A percentile compares a stretch with the other conserved stretches of the same genome.
phyloP scores from a whole-genome alignment of 2,888 invertebrate genomes.

The Drosophila suboccidentalis region DNA sequence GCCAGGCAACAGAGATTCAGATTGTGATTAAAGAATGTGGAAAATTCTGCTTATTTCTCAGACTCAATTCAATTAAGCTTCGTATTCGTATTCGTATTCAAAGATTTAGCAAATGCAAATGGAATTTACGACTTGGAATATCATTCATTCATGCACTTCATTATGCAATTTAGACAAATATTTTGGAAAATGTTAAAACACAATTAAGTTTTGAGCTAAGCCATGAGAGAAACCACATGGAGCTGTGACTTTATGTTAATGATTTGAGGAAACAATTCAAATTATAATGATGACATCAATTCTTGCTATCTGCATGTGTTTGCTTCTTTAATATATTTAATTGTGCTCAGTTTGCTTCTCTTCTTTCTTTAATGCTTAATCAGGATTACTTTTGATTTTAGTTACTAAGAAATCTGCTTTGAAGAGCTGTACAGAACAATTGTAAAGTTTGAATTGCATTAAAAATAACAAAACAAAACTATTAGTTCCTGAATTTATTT shows the following conservation, averaged over 20 bases:
- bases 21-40: conserved; percentile 2
- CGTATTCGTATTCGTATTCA: no score
- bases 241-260: neutral
- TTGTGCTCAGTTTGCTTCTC: neutral
- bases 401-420: no score
- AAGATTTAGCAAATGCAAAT: neutral
- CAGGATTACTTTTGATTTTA: no score
- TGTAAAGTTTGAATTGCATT: no score
- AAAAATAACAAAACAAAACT: no score
- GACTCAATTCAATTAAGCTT: conserved; percentile 1
- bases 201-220: neutral
- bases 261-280: neutral
- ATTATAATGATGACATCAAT: neutral
- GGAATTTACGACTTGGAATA: neutral
- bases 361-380: neutral
- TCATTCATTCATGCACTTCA: neutral
- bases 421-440: no score
- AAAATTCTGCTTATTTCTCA: neutral
- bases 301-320: neutral
- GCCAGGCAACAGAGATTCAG: conserved; percentile 17
- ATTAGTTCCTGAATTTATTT: no score
- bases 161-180: conserved; percentile 1
- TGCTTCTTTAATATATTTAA: neutral
- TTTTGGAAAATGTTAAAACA: neutral
- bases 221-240: neutral